phyloP scores from a whole-genome alignment of 2,113 vertebrate genomes.

The Protobothrops flavoviridis region DNA sequence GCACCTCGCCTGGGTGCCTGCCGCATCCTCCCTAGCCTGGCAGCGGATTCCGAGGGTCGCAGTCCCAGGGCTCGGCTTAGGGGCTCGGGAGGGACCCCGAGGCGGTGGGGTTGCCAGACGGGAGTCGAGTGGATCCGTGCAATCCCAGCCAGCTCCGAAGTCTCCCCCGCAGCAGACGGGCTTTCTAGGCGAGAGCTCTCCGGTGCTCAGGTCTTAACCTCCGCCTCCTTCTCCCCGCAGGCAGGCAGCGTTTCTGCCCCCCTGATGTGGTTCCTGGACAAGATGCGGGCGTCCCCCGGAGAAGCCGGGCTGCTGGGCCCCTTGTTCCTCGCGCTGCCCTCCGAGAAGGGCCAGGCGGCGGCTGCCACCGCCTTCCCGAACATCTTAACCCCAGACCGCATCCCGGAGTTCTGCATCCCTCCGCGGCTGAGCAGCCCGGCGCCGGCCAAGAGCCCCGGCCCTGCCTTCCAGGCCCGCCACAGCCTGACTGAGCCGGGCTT shows the following conservation, averaged over 20 bases:
- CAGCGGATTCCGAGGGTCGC: fast-evolving
- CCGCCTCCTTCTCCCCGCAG: not conserved
- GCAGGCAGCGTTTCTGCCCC: slow-evolving; percentile 9
- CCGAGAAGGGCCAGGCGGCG: slow-evolving; percentile 30
- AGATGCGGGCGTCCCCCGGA: slow-evolving; percentile 45
- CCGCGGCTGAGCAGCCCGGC: slow-evolving; percentile 52
- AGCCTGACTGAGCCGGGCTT: slow-evolving; percentile 34
- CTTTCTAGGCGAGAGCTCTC: fast-evolving
- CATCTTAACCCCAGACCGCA: slow-evolving; percentile 72
- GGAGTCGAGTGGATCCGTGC: not conserved
- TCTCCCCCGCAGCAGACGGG: too few relatives aligned
- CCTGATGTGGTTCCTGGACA: slow-evolving; percentile 68
- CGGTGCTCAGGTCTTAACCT: fast-evolving
- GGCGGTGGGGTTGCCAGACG: not conserved
- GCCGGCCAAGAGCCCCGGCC: not conserved
- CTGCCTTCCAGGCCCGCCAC: slow-evolving; percentile 36
- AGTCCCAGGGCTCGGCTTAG: not conserved
- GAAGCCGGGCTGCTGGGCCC: not conserved
- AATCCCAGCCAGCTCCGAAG: too few relatives aligned
- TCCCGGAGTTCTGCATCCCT: slow-evolving; percentile 76
- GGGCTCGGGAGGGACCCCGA: not conserved
- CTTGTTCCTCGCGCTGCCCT: slow-evolving; percentile 36
- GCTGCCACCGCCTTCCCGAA: slow-evolving; percentile 55
- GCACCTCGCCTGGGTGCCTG: too few relatives aligned
- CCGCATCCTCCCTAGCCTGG: not conserved